A percentile compares a stretch with the other conserved stretches of the same genome.
These are phyloP conservation scores for Gastracanthus pulcherrimus DNA, from an alignment of 2,888 invertebrate species.

Conservation along the genomic window DNA sequence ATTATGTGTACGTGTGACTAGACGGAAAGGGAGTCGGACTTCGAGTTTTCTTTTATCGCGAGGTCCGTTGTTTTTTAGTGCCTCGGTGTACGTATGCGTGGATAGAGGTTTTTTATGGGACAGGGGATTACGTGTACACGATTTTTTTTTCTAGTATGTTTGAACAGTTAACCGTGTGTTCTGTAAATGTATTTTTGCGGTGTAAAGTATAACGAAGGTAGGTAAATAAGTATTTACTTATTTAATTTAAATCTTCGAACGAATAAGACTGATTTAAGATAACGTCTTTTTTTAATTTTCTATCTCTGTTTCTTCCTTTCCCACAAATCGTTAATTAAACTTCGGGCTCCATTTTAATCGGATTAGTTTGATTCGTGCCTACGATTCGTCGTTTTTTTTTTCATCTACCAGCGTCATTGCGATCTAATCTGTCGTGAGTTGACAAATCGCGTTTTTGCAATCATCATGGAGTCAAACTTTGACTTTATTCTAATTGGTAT, in stretches of 20 bases:
- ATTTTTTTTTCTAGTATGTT: too few relatives aligned
- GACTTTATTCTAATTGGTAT: neutral
- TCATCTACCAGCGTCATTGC: neutral
- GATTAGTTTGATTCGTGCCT: constrained; percentile 63
- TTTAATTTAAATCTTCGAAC: too few relatives aligned
- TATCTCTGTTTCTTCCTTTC: constrained; percentile 8
- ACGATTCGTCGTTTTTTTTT: constrained; percentile 42
- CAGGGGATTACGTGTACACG: neutral
- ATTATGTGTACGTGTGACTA: neutral
- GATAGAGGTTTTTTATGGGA: too few relatives aligned
- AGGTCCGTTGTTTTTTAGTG: neutral
- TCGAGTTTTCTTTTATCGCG: too few relatives aligned
- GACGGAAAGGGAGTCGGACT: neutral
- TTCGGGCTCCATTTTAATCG: constrained; percentile 71
- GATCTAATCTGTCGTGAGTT: constrained; percentile 36
- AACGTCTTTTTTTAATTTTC: neutral
- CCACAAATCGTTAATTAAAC: constrained; percentile 66
- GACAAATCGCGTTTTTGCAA: constrained; percentile 33
- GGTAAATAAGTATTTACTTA: too few relatives aligned
- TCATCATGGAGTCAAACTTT: neutral
- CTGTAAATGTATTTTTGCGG: too few relatives aligned
- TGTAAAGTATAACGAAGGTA: too few relatives aligned
- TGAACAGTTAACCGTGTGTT: too few relatives aligned
- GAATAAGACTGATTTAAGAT: constrained; percentile 7
- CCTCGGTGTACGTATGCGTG: too few relatives aligned